Base-by-base conservation (phyloP, 1,140 invertebrate species). In the Drusus annulatus region DNA sequence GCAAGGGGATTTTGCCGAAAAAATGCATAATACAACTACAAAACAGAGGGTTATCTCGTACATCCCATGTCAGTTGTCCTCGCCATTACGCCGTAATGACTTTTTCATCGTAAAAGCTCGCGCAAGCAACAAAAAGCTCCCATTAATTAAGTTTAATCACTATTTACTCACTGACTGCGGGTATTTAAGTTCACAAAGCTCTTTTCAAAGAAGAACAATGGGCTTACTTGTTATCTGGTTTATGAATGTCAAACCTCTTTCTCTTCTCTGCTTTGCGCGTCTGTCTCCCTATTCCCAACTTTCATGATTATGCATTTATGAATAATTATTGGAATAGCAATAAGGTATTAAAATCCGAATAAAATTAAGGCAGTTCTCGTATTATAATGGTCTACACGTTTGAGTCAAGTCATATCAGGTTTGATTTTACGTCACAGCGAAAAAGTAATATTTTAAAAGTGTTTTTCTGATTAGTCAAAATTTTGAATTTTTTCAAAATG, bases 181-280 rank as follows among this genome's bases (percentile, higher is more conserved):
- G 31, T 13, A 31, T 76, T 76, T 58, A 76, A 76, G 51, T 28
- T 52, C 54, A 76, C 73, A 76, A 76, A 58, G 73, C 52, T 36
- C 56, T 51, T 63, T 63, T 77, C 75, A 63, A 65, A 78, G n/a
- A 28, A 17, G 63, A 77, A 81, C 75, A 78, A 81, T 63, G 71
- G 76, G 54, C 74, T 78, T 77, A 74, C 76, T 81, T 78, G 80
- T 81, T 78, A 77, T 81, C 76, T 76, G 52, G 75, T 77, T 52
- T 63, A 52, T 65, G 58, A 77, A 19, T 65, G 62, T 65, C 75
- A 51, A 63, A 16, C 17, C 51, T 21, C 73, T n/a, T 16, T 31
- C 31, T 62, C 31, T 21, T 54, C 15, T 74, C 51, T 74, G 16
- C 19, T 13, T 13, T 45, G 25, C 54, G 23, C 23, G 4, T 74